Evolutionary conservation across 2,888 invertebrate genomes (phyloP).

Genomic region (Cenopis cana): DNA sequence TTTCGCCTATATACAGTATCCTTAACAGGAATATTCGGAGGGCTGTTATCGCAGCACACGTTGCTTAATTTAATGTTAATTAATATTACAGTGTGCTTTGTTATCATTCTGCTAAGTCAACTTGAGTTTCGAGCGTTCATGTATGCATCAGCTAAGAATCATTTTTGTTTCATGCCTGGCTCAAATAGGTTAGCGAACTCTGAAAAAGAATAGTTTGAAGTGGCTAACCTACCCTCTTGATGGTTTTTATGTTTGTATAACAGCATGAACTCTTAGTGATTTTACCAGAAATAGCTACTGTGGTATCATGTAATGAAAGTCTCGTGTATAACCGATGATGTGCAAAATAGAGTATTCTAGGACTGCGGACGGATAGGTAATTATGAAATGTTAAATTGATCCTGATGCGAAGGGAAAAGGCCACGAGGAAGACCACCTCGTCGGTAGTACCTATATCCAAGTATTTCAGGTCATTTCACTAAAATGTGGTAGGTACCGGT

Average conservation of each 20-base stretch:
- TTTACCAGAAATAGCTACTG: not conserved
- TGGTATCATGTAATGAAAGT: not conserved
- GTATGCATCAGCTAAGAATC: conserved; percentile 9
- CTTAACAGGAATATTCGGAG: conserved; percentile 8
- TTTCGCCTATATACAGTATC: no score
- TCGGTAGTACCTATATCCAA: no score
- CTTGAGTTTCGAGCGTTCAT: conserved; percentile 7
- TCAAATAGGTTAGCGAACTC: not conserved
- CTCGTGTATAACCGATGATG: no score
- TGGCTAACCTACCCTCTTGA: no score
- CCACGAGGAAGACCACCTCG: no score
- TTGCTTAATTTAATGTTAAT: conserved; percentile 35
- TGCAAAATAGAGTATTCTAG: no score
- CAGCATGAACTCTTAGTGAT: not conserved
- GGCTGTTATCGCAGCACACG: conserved; percentile 30
- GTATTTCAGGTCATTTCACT: no score
- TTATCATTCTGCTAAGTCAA: conserved; percentile 39
- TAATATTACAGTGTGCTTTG: conserved; percentile 40
- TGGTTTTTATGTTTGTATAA: not conserved
- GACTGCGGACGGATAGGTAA: no score
- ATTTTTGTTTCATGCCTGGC: conserved; percentile 7
- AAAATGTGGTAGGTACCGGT: no score
- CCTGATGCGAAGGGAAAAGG: no score
- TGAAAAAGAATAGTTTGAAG: not conserved
- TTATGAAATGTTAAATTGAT: no score